Evolutionary conservation across 2,888 invertebrate species (phyloP).

Genomic region (Scelioninae gen. 1): DNA sequence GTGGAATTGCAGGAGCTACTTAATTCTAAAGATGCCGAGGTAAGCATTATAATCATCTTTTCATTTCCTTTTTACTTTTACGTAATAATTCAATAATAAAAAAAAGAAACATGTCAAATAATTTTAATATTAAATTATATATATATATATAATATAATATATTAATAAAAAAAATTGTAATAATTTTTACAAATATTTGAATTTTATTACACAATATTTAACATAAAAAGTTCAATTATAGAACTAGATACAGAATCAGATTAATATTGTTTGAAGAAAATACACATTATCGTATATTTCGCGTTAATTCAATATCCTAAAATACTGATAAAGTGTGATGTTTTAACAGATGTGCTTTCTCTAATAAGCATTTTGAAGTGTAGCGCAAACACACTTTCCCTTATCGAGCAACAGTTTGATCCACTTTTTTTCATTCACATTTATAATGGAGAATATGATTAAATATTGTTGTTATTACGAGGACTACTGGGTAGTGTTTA

Average conservation of each 20-base stretch:
- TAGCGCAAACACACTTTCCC: conserved; percentile 78
- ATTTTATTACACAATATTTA: too few species aligned
- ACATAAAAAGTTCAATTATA: neutral
- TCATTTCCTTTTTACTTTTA: too few species aligned
- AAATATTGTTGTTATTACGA: conserved; percentile 36
- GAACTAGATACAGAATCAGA: conserved; percentile 10
- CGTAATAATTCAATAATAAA: too few species aligned
- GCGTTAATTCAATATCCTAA: conserved; percentile 37
- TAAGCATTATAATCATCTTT: conserved; percentile 71
- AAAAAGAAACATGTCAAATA: too few species aligned
- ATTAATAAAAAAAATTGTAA: too few species aligned
- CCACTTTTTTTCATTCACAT: conserved; percentile 40
- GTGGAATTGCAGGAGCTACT: conserved; percentile 81
- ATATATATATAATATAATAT: too few species aligned
- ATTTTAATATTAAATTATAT: too few species aligned
- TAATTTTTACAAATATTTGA: too few species aligned
- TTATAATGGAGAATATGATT: conserved; percentile 33
- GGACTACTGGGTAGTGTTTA: conserved; percentile 37
- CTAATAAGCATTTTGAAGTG: conserved; percentile 81
- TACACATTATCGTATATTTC: conserved; percentile 31
- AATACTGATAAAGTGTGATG: conserved; percentile 74
- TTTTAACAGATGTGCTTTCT: conserved; percentile 82
- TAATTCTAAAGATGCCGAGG: conserved; percentile 82
- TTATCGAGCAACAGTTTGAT: conserved; percentile 75
- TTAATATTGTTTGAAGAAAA: conserved; percentile 36